Evolutionary conservation across 2,797 vertebrate genomes (phyloP).

Genomic region (Micromesistius poutassou): DNA sequence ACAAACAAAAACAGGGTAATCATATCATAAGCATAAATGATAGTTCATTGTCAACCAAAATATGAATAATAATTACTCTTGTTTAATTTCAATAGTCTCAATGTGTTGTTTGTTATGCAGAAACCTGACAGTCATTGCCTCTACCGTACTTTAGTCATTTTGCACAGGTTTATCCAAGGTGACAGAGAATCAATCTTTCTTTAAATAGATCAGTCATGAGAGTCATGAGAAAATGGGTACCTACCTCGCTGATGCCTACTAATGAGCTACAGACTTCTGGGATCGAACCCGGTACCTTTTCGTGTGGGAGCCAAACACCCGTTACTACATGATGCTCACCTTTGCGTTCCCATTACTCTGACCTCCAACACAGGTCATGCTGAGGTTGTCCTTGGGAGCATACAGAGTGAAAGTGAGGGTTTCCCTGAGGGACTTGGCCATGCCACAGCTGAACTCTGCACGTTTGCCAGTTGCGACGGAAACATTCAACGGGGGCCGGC

Average conservation of each 20-base stretch:
- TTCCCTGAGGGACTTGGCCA: slow-evolving; percentile 4
- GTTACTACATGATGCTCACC: slow-evolving; percentile 35
- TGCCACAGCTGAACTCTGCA: slow-evolving; percentile 55
- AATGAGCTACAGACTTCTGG: background rate
- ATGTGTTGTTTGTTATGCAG: too few relatives aligned
- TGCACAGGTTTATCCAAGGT: too few relatives aligned
- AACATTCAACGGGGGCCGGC: slow-evolving; percentile 21
- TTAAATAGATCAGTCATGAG: too few relatives aligned
- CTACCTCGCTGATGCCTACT: background rate
- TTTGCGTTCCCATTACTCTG: slow-evolving; percentile 33
- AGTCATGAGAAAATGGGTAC: background rate
- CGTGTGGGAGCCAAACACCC: too few relatives aligned
- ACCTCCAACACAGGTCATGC: slow-evolving; percentile 50
- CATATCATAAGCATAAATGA: too few relatives aligned
- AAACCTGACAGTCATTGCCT: too few relatives aligned
- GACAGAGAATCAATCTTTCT: too few relatives aligned
- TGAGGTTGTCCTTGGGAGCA: slow-evolving; percentile 27
- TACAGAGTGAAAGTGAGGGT: slow-evolving; percentile 44
- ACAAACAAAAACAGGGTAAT: too few relatives aligned
- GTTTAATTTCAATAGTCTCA: too few relatives aligned
- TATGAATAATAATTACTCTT: too few relatives aligned
- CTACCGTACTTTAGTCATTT: too few relatives aligned
- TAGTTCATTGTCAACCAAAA: too few relatives aligned
- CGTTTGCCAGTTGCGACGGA: slow-evolving; percentile 42
- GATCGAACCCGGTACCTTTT: background rate